phyloP scores from a whole-genome alignment of 64 coral and sea anemone species.

The Montipora efflorescens region DNA sequence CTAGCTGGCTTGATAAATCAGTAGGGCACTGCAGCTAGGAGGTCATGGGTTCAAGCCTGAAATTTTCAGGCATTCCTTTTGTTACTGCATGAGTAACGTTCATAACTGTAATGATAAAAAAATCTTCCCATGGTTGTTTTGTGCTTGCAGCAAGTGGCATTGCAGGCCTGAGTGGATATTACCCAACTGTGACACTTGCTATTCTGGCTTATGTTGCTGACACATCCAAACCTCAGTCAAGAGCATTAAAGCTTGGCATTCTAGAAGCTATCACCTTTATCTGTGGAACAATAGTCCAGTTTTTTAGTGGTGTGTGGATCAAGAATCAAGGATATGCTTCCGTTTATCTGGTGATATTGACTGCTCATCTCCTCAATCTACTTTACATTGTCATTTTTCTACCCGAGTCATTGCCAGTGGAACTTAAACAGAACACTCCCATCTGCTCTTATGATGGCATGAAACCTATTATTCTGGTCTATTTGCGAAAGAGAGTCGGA shows the following conservation, averaged over 20 bases:
- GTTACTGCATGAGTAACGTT: too few species aligned
- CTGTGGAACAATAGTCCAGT: constrained; percentile 64
- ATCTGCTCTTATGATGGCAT: constrained; percentile 35
- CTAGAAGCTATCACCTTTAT: constrained; percentile 83
- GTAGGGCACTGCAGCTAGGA: too few species aligned
- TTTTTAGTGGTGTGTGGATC: constrained; percentile 78
- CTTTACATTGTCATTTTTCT: constrained; percentile 74
- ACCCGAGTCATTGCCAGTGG: constrained; percentile 75
- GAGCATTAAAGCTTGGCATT: constrained; percentile 73
- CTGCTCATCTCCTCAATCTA: constrained; percentile 71
- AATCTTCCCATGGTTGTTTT: background rate
- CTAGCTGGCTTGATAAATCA: too few species aligned
- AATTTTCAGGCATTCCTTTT: too few species aligned
- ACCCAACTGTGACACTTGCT: constrained; percentile 73
- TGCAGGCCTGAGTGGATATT: constrained; percentile 73
- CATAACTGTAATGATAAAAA: too few species aligned
- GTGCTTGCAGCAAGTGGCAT: constrained; percentile 64
- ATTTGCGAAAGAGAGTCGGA: constrained; percentile 68
- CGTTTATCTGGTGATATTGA: constrained; percentile 66
- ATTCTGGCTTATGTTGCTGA: constrained; percentile 80
- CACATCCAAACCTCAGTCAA: constrained; percentile 68
- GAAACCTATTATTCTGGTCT: constrained; percentile 71
- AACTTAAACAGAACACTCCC: constrained; percentile 12
- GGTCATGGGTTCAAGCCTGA: too few species aligned
- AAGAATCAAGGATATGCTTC: constrained; percentile 67